Percentiles rank a stretch among this genome's conserved stretches.
Evolutionary conservation across 1,140 invertebrate species (phyloP).

Genomic region (Grapholita molesta): DNA sequence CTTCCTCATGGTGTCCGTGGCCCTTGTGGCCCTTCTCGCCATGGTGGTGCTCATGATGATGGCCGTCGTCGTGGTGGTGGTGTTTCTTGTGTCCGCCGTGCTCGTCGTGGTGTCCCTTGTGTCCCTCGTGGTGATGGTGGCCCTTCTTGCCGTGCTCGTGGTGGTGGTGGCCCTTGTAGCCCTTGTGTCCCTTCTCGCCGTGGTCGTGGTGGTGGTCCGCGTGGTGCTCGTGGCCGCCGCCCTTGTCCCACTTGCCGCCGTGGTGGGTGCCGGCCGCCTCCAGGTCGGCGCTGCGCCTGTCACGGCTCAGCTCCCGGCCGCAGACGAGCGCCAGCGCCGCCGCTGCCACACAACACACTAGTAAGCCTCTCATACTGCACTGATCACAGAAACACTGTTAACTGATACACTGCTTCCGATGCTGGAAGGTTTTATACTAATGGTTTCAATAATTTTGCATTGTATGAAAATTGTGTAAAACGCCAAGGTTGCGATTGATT

Average conservation of each 20-base stretch:
- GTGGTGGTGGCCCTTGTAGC: conserved; percentile 82
- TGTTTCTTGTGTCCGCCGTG: conserved; percentile 86
- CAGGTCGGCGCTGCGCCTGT: conserved; percentile 75
- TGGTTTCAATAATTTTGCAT: conserved; percentile 49
- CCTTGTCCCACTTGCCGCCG: conserved; percentile 79
- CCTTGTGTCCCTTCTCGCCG: conserved; percentile 76
- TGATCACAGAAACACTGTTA: conserved; percentile 42
- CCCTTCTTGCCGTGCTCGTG: conserved; percentile 84
- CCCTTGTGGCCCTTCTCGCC: conserved; percentile 83
- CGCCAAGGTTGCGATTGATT: conserved; percentile 63
- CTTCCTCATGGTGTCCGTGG: conserved; percentile 78
- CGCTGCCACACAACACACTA: conserved; percentile 53
- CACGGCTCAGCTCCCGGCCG: conserved; percentile 47
- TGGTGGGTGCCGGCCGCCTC: conserved; percentile 75
- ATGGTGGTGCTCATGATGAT: conserved; percentile 86
- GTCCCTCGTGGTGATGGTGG: conserved; percentile 84
- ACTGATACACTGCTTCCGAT: conserved; percentile 52
- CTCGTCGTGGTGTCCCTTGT: conserved; percentile 84
- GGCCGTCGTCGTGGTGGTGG: conserved; percentile 85
- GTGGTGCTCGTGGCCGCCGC: conserved; percentile 76
- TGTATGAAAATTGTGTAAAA: conserved; percentile 62
- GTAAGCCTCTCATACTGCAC: conserved; percentile 56
- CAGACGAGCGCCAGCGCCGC: conserved; percentile 60
- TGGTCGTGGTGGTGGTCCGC: conserved; percentile 74
- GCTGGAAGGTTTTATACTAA: conserved; percentile 62